Base-by-base conservation (phyloP, 92 coral and sea anemone species). In the Porites divaricata region DNA sequence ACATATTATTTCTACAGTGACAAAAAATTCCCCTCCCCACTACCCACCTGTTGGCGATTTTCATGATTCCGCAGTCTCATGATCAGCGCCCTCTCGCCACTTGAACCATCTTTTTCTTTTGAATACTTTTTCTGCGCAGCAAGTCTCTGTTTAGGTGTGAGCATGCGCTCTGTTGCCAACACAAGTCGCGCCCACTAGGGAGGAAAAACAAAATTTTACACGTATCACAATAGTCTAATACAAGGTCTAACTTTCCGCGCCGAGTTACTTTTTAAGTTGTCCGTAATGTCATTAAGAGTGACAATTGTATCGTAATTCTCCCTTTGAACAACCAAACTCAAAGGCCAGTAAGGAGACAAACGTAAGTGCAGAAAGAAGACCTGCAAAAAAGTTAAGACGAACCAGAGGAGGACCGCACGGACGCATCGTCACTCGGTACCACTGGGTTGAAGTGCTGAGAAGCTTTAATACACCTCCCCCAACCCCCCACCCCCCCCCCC, bases 151-250 rank as follows among this genome's bases (percentile, higher is more conserved):
- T 77, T 88, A 9, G 98, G 95, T 12, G 83, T 84, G 71, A 94
- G 87, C 98, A 94, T 94, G 49, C 98, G 93, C 73, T 94, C 98
- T 75, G 89, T 90, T 15, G 75, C 83, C 16, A 94, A 88, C 28
- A 94, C 98, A 63, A 94, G 89, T 64, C 91, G 81, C 22, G 93
- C 91, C 98, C 98, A 94, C 98, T 94, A 69, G 13, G 41, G 19
- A 41, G 53, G 9, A 15, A 86, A 70, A 64, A 16, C 16, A 54
- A 35, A 12, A 35, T 53, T 26, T 22, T 28, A 48, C 24, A 74
- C 50, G 49, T 22, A 9, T 21, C 2, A 11, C 12, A 72, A 2
- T 72, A 45, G 25, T 67, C 28, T 20, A 14, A 6, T 49, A 19
- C 63, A 24, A 49, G 7, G 45, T 35, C 6, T 35, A 35, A 35